Base-by-base conservation (phyloP, 2,888 invertebrate species). In the Pristionchus mayeri region DNA sequence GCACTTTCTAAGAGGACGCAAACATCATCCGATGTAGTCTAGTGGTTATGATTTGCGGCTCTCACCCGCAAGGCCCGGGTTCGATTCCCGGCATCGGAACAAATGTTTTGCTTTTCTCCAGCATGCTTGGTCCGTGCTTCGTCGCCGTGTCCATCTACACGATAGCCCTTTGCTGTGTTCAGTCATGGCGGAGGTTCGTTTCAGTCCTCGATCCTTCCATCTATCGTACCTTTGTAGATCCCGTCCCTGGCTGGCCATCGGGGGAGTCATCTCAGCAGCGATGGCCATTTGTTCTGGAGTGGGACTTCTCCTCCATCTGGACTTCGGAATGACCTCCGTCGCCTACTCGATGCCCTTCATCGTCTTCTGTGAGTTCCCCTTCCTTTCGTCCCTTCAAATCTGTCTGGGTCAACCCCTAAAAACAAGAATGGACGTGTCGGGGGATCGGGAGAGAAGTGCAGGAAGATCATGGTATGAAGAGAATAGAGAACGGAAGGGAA, bases 231-330 rank as follows among this genome's bases (percentile, higher is more conserved):
- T 24, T 21, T 44, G 18, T 44, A 71, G 84, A 84, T 84, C 84
- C 13, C 84, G 84, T 84, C 89, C 89, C 16, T 84, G 87, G 84
- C 93, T 97, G 34, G 97, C 97, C 0, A 94, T 97, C 60, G 95
- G 97, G 88, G 97, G 97, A 30, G 97, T 97, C 90, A 93, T 97
- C 27, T 97, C 97, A 0, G 97, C 97, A 0, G 96, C 96, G 0
- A 96, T 97, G 95, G 97, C 97, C 6, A 97, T 97, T 0, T 75
- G 81, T 54, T 96, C 97, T 2, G 97, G 97, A 1, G 97, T 97
- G 90, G 97, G 97, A 6, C 94, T 96, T 85, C 96, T 97, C 90
- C 96, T 97, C 94, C 97, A 97, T 93, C 94, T 96, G 88, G 97
- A 97, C 80, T 91, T 88, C 79, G 89, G 88, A 75, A 91, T 93